Base-by-base conservation (phyloP, 2,113 vertebrate genomes). In the Monarcha castaneiventris region DNA sequence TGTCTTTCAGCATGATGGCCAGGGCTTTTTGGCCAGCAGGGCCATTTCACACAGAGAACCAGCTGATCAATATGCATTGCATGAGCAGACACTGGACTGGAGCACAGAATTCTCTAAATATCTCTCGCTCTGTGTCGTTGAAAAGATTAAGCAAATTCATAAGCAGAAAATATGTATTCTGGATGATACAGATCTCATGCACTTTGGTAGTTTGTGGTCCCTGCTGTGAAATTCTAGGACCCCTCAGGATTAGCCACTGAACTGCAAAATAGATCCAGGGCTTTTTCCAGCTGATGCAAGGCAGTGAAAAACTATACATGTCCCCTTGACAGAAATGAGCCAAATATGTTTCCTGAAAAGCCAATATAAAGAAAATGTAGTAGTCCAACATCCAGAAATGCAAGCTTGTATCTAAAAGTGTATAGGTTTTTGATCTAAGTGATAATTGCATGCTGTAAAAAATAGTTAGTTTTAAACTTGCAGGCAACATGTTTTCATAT, bases 61-160 rank as follows among this genome's bases (percentile, higher is more conserved):
- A 94, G n/a, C 37, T 91, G 94, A 94, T 82, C 86, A 63, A 79
- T 61, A 68, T 67, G 37, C 11, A 23, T 26, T 63, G 35, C 52
- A 48, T 55, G 64, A 93, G 32, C 51, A 86, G 68, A 59, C 39
- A 63, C 19, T 41, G 87, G 52, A 41, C 48, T 41, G 39, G 48
- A 90, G 32, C 46, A 86, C 26, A 66, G 52, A 90, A 81, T 72
- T 43, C 52, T 89, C 43, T 80, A 69, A 94, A 93, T 29, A 87
- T 19, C 19, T 86, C 67, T 94, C 82, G 55, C 11, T 79, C 67
- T 19, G 6, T 62, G 67, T 48, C 0, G 0, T 59, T 90, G 52
- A 77, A 93, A 93, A 93, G 82, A 97, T 88, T 85, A 96, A 93
- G 64, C 43, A 96, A 88, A 96, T 93, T 75, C 48, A 71, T 71